These are phyloP conservation scores for Proales similis DNA, from an alignment of 1,140 invertebrate genomes.

Conservation along the genomic window DNA sequence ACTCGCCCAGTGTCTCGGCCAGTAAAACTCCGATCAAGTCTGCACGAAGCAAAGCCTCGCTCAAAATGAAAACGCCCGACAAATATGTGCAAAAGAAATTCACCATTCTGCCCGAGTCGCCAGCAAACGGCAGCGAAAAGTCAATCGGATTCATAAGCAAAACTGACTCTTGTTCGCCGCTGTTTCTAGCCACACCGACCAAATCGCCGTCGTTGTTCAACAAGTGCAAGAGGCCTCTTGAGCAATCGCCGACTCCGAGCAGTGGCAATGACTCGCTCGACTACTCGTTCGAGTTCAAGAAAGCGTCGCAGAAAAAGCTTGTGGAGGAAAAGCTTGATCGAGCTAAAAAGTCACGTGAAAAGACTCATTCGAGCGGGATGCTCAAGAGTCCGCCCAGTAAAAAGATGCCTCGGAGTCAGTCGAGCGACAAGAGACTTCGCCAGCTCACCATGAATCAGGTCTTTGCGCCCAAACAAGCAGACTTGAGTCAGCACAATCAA, in stretches of 20 bases:
- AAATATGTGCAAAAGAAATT: slow-evolving; percentile 37
- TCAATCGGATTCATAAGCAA: background rate
- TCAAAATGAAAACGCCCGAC: background rate
- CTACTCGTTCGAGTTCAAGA: slow-evolving; percentile 22
- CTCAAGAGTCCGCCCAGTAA: slow-evolving; percentile 3
- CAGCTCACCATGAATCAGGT: background rate
- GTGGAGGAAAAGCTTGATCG: too few species aligned
- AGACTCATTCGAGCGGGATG: background rate
- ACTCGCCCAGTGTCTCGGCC: slow-evolving; percentile 12
- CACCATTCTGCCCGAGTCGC: slow-evolving; percentile 23
- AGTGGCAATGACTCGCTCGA: slow-evolving; percentile 31
- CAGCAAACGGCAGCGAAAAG: too few species aligned
- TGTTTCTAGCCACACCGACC: slow-evolving; percentile 18
- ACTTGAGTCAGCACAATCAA: slow-evolving; percentile 1
- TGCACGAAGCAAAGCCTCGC: background rate
- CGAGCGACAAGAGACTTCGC: background rate
- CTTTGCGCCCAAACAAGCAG: background rate
- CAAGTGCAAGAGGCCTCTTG: too few species aligned
- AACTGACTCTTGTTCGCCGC: slow-evolving; percentile 13
- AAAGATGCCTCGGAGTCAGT: background rate
- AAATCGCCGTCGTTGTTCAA: slow-evolving; percentile 27
- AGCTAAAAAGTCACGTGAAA: background rate
- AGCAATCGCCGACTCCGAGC: background rate
- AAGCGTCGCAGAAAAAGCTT: slow-evolving; percentile 1
- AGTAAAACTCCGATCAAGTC: background rate